Evolutionary conservation across 1,140 invertebrate genomes (phyloP), one percentile per base, ranked within the genome.

Genomic region (Scaptomyza hsui): DNA sequence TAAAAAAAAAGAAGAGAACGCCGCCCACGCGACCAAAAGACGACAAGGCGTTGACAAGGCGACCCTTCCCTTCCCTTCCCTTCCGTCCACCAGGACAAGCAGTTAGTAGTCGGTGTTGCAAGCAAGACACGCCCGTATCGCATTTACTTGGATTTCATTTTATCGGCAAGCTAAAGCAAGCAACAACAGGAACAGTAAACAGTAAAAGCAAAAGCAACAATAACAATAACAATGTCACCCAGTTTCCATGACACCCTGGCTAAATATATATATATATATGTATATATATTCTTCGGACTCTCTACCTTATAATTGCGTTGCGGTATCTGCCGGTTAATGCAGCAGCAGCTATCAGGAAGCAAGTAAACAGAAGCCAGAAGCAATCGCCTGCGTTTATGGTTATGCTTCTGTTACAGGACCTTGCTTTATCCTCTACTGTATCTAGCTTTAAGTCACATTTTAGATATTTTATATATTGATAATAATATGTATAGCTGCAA

Each of bases 61-160:
- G 53, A 55, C 37, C 60, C 42, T 45, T 13, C 63, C 37, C 19
- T 24, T 15, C 13, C 32, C 7, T 5, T 29, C 44, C 19, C 5
- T 7, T 37, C 39, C 12, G 6, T 37, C 18, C 45, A 5, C 24
- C 1, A 26, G 5, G 26, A 29, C 26, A 29, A 29, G 32, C 32
- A 37, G 12, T 37, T n/a, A n/a, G 32, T n/a, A 37, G 32, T 37
- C 44, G 29, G 10, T 42, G 19, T 37, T 24, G 32, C n/a, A 10
- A 26, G 47, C 69, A 78, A 82, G 74, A 74, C 80, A 64, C 69
- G 69, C 68, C 73, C 72, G 81, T 83, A 86, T 83, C 73, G 70
- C 80, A 81, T 85, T 85, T 86, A 80, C 77, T 85, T 70, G 81
- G 70, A 86, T 86, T 81, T 86, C 77, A 44, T 64, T 88, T 81